These are phyloP conservation scores for Quadroppia sp. DNA, from an alignment of 2,888 invertebrate species.

Conservation along the genomic window DNA sequence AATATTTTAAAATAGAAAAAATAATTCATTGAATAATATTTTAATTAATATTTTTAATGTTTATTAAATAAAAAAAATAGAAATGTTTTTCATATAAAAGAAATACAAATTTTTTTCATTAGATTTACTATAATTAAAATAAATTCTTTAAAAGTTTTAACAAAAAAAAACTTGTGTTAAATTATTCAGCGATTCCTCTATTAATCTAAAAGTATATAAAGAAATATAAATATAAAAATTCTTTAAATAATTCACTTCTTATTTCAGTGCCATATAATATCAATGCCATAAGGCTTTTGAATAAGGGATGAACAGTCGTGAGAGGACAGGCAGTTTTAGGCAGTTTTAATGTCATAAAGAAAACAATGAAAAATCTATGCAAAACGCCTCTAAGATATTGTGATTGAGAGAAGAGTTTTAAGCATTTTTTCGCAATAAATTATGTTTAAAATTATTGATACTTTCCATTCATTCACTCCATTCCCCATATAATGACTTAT, in stretches of 20 bases:
- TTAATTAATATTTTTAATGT: no score
- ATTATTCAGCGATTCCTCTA: no score
- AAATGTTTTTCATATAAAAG: no score
- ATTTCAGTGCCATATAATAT: background rate
- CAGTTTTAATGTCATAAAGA: background rate
- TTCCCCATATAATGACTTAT: background rate
- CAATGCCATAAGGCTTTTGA: background rate
- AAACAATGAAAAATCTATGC: conserved; percentile 14
- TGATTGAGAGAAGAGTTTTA: background rate
- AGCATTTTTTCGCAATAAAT: background rate
- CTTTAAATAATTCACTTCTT: conserved; percentile 29
- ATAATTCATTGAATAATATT: no score
- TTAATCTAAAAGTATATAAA: no score
- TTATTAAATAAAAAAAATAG: no score
- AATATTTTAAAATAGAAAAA: no score
- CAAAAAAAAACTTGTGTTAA: no score
- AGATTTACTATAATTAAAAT: no score
- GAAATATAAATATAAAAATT: conserved; percentile 8
- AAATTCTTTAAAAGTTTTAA: no score
- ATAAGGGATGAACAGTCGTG: background rate
- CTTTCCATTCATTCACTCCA: background rate
- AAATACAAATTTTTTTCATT: no score
- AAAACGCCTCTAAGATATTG: conserved; percentile 7
- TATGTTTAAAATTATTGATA: conserved; percentile 16
- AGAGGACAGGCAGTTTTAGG: background rate